These are phyloP conservation scores for Sesia apiformis DNA, from an alignment of 2,888 invertebrate species.

Conservation along the genomic window DNA sequence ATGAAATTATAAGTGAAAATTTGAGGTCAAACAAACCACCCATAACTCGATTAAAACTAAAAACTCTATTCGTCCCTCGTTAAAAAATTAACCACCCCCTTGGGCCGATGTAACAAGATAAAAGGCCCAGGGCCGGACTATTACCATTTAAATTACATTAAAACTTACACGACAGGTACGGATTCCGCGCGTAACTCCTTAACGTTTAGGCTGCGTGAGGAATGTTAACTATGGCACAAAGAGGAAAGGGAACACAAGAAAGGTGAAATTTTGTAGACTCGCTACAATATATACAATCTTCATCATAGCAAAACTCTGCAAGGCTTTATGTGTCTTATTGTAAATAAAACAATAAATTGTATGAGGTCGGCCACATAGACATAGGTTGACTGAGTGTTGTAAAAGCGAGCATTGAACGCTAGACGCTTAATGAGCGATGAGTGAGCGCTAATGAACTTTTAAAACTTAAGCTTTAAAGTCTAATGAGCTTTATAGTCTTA, in stretches of 20 bases:
- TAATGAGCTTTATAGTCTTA: no score
- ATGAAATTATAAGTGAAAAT: neutral
- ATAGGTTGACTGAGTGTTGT: no score
- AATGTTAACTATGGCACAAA: conserved; percentile 38
- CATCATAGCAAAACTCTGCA: no score
- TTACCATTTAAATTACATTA: conserved; percentile 30
- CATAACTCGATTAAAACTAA: neutral
- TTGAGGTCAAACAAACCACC: neutral
- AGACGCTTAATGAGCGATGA: no score
- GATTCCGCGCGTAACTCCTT: conserved; percentile 17
- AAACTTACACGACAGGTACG: conserved; percentile 22
- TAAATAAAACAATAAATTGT: no score
- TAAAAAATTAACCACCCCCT: conserved; percentile 5
- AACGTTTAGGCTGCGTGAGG: conserved; percentile 17
- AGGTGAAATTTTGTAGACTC: no score
- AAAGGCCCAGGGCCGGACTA: conserved; percentile 6
- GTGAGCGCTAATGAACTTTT: no score
- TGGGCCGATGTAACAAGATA: conserved; percentile 1
- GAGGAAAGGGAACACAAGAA: conserved; percentile 13
- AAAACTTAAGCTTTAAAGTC: no score
- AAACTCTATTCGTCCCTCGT: conserved; percentile 6
- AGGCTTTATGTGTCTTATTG: no score
- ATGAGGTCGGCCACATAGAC: no score
- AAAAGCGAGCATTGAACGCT: no score
- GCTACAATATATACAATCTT: no score